Conservation (phyloP, 2,888 invertebrate species). For the Troides aeacus region DNA sequence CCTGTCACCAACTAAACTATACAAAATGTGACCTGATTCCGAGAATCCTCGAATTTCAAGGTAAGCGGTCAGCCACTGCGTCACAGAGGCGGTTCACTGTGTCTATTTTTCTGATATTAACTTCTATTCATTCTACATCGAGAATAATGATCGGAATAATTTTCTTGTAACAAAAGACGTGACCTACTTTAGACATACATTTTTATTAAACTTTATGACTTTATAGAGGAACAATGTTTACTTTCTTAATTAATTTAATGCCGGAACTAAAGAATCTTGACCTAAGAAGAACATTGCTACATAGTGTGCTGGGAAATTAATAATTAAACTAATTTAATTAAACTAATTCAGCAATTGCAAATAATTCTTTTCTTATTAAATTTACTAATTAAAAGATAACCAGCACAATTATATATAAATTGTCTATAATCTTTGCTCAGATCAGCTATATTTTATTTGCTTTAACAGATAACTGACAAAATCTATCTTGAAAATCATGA, state of each 20-base stretch:
- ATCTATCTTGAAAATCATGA: background rate
- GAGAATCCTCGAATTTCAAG: no score
- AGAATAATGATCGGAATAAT: no score
- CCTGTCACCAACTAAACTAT: no score
- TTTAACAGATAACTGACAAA: background rate
- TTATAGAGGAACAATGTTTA: conserved; percentile 3
- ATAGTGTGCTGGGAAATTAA: background rate
- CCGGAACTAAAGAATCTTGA: conserved; percentile 3
- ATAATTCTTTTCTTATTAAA: background rate
- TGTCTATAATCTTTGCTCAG: background rate
- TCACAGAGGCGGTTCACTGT: no score
- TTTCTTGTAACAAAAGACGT: background rate
- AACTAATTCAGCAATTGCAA: background rate
- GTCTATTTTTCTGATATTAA: no score
- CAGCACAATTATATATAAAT: background rate
- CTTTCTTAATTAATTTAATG: conserved; percentile 20
- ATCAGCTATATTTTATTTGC: background rate
- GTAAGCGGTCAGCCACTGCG: no score
- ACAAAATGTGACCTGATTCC: no score
- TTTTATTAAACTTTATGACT: conserved; percentile 7
- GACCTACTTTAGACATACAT: background rate
- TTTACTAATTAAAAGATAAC: background rate
- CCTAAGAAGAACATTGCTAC: conserved; percentile 9
- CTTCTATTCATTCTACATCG: no score
- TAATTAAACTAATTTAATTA: background rate